A percentile compares a stretch with the other conserved stretches of the same genome.
phyloP scores from a whole-genome alignment of 2,113 vertebrate species.

The Eolophus roseicapilla region DNA sequence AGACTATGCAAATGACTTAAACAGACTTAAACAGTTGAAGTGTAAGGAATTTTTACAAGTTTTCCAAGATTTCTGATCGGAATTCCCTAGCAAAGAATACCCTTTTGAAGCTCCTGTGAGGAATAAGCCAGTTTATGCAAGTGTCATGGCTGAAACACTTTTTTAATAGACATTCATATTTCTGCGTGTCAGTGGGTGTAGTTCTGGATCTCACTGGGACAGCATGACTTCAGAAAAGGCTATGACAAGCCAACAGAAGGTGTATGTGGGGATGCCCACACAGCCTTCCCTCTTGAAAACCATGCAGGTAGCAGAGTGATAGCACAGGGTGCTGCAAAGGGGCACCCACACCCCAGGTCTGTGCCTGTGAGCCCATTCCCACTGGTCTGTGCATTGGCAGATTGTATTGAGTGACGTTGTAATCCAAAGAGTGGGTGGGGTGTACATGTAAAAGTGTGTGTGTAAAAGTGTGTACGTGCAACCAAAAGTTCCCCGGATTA shows the following conservation, averaged over 20 bases:
- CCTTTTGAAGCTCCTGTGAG: conserved; percentile 24
- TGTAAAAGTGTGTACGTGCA: neutral
- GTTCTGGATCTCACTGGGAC: neutral
- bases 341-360: rapidly evolving
- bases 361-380: neutral
- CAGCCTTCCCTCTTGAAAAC: neutral
- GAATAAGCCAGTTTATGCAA: neutral
- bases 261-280: neutral
- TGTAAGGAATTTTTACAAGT: conserved; percentile 55
- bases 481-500: neutral
- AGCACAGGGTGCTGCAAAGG: neutral
- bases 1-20: conserved; percentile 37
- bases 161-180: neutral
- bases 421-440: neutral
- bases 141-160: neutral
- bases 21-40: conserved; percentile 8
- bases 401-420: neutral
- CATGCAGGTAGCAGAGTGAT: neutral
- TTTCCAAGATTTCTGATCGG: conserved; percentile 50
- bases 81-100: conserved; percentile 36
- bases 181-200: neutral
- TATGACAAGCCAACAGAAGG: neutral
- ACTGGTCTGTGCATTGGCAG: too few species aligned
- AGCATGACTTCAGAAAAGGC: neutral
- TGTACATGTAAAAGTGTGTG: rapidly evolving